Evolutionary conservation across 2,888 invertebrate genomes (phyloP), one percentile per base, ranked within the genome.

Genomic region (Drosophila neotestacea): DNA sequence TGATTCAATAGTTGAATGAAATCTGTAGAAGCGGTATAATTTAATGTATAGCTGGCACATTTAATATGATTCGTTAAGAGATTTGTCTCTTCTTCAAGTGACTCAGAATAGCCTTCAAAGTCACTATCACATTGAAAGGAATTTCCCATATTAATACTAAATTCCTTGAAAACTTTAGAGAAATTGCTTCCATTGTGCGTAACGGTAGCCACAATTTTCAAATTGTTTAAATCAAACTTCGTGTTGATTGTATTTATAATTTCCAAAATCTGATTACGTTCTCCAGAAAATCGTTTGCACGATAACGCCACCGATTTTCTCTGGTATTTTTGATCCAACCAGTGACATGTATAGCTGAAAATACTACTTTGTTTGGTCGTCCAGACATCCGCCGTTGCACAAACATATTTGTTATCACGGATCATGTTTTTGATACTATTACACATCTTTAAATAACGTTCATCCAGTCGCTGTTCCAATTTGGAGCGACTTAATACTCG

Each of bases 311-410:
- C 54, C 0, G 77, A 76, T 5, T 62, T 70, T 5, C 80, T 32
- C n/a, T 75, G 52, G 27, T 62, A 76, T n/a, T 70, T 55, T 1
- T 52, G 38, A 36, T 79, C 55, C 47, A 76, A 11, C 80, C 80
- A 76, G 27, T 76, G 80, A 1, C 80, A 80, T 0, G 70, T 65
- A 3, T 79, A 76, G 7, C 28, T 44, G 4, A 76, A 54, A 6
- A 11, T 59, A n/a, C 50, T 70, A 6, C 13, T 47, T 7, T 64
- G 22, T 27, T 41, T 38, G 5, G n/a, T 34, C 6, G 50, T 44
- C 60, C 76, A 65, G n/a, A 76, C 55, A 27, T 80, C 55, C 1
- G 55, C 59, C 4, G 61, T 44, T 7, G 77, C 51, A 41, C 76
- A 76, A 0, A 76, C 50, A 34, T 76, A 79, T 56, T 76, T 79